Percentiles rank a stretch among this genome's conserved stretches.
Conservation (phyloP, 2,888 invertebrate genomes). For the Sphecodes monilicornis region DNA sequence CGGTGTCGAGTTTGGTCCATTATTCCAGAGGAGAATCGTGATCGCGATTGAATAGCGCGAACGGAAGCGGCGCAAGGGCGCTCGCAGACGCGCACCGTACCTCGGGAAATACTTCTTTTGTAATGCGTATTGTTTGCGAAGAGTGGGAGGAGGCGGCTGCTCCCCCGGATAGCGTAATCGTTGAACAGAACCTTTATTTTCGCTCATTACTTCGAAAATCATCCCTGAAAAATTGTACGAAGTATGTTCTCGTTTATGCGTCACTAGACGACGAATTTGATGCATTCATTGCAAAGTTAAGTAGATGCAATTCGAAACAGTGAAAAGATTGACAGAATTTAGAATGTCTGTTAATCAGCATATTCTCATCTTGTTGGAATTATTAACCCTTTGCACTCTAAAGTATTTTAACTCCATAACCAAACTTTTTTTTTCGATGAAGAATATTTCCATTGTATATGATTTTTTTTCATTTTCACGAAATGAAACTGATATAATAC, state of each 20-base stretch:
- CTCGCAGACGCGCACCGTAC: constrained; percentile 62
- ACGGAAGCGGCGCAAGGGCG: constrained; percentile 77
- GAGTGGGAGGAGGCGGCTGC: constrained; percentile 55
- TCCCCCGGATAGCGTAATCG: constrained; percentile 3
- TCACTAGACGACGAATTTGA: too few relatives aligned
- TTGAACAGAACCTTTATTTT: background rate
- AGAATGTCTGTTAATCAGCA: background rate
- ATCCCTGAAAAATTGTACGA: background rate
- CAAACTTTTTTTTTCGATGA: too few relatives aligned
- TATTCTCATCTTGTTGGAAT: background rate
- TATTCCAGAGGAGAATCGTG: constrained; percentile 72
- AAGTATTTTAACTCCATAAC: too few relatives aligned
- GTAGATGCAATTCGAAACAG: too few relatives aligned
- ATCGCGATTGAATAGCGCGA: constrained; percentile 73
- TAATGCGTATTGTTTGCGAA: constrained; percentile 66
- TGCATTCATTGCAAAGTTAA: too few relatives aligned
- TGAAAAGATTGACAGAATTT: too few relatives aligned
- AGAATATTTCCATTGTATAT: too few relatives aligned
- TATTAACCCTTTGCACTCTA: too few relatives aligned
- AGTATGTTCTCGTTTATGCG: too few relatives aligned
- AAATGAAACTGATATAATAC: too few relatives aligned
- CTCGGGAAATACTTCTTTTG: constrained; percentile 65
- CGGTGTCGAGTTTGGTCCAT: constrained; percentile 79
- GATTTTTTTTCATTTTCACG: too few relatives aligned
- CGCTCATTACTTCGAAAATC: background rate